Percentiles rank a stretch among this genome's conserved stretches.
Evolutionary conservation across 2,888 invertebrate species (phyloP).

Genomic region (Athrips mouffetella): DNA sequence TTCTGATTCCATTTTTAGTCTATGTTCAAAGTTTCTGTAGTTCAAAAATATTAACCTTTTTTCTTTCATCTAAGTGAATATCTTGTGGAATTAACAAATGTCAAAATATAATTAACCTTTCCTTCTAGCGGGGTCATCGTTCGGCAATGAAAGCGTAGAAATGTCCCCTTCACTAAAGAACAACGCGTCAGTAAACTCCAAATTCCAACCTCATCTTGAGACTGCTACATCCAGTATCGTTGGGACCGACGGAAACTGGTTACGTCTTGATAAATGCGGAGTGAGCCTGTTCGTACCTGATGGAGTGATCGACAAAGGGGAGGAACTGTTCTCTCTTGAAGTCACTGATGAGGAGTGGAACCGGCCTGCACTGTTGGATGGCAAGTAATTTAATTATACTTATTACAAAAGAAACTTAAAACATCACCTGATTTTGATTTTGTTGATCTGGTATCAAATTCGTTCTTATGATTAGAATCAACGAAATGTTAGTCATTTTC

Average conservation of each 20-base stretch:
- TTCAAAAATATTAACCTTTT: too few relatives aligned
- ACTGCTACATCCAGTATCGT: constrained; percentile 71
- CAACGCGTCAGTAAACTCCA: constrained; percentile 62
- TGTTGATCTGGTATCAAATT: background rate
- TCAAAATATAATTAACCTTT: background rate
- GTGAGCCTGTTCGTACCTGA: constrained; percentile 92
- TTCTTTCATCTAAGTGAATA: too few relatives aligned
- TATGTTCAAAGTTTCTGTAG: too few relatives aligned
- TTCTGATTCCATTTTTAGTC: too few relatives aligned
- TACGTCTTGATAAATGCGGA: constrained; percentile 85
- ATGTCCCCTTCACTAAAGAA: constrained; percentile 69
- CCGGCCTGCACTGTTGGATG: constrained; percentile 88
- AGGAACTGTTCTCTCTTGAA: constrained; percentile 91
- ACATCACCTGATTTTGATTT: background rate
- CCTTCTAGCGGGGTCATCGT: constrained; percentile 66
- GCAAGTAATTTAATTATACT: constrained; percentile 47
- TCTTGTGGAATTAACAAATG: background rate
- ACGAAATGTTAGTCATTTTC: too few relatives aligned
- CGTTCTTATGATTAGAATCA: too few relatives aligned
- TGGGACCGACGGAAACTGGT: constrained; percentile 78
- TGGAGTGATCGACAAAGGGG: constrained; percentile 89
- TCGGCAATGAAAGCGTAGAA: constrained; percentile 71
- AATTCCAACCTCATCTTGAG: constrained; percentile 50
- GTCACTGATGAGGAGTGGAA: constrained; percentile 95
- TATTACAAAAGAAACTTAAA: background rate